A percentile compares a stretch with the other conserved stretches of the same genome.
These are phyloP conservation scores for Saccostrea echinata DNA, from an alignment of 1,140 invertebrate species.

Conservation along the genomic window DNA sequence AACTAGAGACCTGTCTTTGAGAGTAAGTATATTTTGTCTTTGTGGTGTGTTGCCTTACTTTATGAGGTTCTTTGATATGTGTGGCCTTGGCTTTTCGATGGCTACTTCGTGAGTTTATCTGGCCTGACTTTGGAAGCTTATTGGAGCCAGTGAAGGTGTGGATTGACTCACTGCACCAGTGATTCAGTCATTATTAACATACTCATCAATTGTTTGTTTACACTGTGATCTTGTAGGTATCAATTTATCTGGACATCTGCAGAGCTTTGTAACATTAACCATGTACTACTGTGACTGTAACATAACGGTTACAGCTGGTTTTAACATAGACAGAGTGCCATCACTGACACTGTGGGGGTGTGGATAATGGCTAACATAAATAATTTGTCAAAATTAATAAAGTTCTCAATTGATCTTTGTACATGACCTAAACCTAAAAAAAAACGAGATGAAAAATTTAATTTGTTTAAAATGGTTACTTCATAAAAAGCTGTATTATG, in stretches of 20 bases:
- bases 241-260: slow-evolving; percentile 15
- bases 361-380: too few species aligned
- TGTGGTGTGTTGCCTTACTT: background rate
- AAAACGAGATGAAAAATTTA: too few species aligned
- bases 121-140: background rate
- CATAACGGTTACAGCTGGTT: too few species aligned
- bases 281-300: background rate
- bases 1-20: too few species aligned
- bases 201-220: slow-evolving; percentile 15
- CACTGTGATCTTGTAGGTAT: slow-evolving; percentile 15
- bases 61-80: background rate
- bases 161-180: background rate
- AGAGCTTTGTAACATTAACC: background rate
- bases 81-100: background rate
- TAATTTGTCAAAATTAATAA: too few species aligned
- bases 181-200: slow-evolving; percentile 5
- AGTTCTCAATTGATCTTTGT: too few species aligned
- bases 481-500: too few species aligned
- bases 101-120: background rate
- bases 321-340: too few species aligned
- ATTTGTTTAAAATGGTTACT: too few species aligned
- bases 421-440: too few species aligned
- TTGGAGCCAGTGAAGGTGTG: background rate
- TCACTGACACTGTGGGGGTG: too few species aligned
- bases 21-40: background rate